Evolutionary conservation across 1,140 invertebrate genomes (phyloP), one percentile per base, ranked within the genome.

Genomic region (Nasonia vitripennis): DNA sequence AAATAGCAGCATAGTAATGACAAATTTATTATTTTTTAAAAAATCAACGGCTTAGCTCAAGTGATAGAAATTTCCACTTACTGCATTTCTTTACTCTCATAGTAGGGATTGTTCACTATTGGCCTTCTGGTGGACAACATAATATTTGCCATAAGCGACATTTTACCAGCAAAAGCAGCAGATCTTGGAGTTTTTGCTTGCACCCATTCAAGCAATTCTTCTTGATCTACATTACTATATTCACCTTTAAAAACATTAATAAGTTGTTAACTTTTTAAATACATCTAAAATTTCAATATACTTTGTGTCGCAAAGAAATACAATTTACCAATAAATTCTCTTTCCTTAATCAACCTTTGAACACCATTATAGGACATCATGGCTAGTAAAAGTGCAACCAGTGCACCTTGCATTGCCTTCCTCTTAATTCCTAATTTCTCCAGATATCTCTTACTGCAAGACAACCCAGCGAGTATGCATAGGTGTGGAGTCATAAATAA

Each of bases 61-160:
- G 62, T 86, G 34, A 77, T 78, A 34, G 45, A 68, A 31, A 82
- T 79, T 78, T 78, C n/a, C 81, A 78, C 85, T 86, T 83, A 97
- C 96, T 96, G 95, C 83, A 96, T 94, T 75, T 94, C 94, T 74
- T 94, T 93, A 89, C 96, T 94, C 90, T 97, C 96, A 89, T 97
- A 98, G 90, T 97, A 97, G n/a, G 97, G 97, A 93, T 98, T 97
- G 87, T 97, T 96, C 0, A 97, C 95, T 84, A 98, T 95, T 3
- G 97, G 96, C 77, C 97, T 92, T 10, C 94, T 90, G 0, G 97
- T 97, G 20, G 95, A 95, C 20, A 98, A 92, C 93, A 98, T 95
- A 4, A 98, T 90, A 82, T 96, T 96, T 0, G 97, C 96, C 95
- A 97, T 96, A 6, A 97, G 93, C 6, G 97, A 96, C 97, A 98